Base-by-base conservation (phyloP, 2,113 vertebrate genomes). In the Apeltes quadracus region DNA sequence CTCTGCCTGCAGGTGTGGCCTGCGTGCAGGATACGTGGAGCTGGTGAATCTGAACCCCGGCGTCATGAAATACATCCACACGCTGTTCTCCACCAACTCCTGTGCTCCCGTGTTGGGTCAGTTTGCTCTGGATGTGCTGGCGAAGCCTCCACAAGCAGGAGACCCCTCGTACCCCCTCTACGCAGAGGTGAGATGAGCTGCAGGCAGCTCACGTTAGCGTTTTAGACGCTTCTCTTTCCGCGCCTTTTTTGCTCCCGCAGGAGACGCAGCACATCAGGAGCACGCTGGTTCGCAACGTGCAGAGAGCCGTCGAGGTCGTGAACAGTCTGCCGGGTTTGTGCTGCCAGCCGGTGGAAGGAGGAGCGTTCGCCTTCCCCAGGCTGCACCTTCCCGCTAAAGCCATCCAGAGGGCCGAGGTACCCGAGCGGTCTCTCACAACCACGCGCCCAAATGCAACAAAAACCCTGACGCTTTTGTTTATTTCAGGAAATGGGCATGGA, bases 21-120 rank as follows among this genome's bases (percentile, higher is more conserved):
- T 94, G 46, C 94, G 93, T 7, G 34, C 81, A 34, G 94, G 94
- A 20, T 95, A 93, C 36, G 71, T 95, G 67, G 93, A 95, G 83
- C 81, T 94, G 58, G 87, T 94, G 29, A 95, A 95, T 57, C 9
- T 94, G 58, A 92, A 94, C 63, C 85, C 88, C 0, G 0, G 14
- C 0, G 81, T 93, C 16, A 72, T 74, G 79, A 68, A 61, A 39
- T 10, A 82, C 23, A 18, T 84, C 55, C 0, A 25, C 41, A 86
- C 0, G 0, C 3, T 82, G 1, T 86, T 89, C 23, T 68, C 66
- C 0, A 68, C 0, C 9, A 25, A 75, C 12, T 0, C 2, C 4
- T 58, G 56, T 22, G 7, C 87, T 0, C 39, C 91, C 0, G 55
- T 92, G 23, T 7, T 55, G 58, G 92, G 90, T 46, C 92, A 93